phyloP scores from a whole-genome alignment of 2,888 invertebrate species.

The Perdita meconis region DNA sequence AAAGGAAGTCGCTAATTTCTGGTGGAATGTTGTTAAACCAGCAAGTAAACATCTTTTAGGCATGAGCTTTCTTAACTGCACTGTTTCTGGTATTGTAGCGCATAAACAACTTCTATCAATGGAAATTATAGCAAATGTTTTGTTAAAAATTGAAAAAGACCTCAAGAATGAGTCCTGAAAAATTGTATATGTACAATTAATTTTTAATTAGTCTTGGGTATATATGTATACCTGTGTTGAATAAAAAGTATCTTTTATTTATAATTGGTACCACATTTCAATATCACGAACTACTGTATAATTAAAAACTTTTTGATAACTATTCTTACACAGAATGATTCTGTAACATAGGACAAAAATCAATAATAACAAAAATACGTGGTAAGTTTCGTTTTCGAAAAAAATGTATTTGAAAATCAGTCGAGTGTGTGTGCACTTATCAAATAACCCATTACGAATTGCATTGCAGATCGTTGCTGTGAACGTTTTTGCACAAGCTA shows the following conservation, averaged over 20 bases:
- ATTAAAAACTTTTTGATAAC: no score
- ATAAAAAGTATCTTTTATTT: background rate
- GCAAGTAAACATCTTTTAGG: fast-evolving
- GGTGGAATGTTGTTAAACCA: slow-evolving; percentile 34
- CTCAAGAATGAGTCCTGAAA: background rate
- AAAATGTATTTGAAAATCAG: no score
- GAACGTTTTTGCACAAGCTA: no score
- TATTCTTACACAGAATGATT: no score
- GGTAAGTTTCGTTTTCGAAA: no score
- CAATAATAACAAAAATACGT: no score
- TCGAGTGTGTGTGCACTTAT: no score
- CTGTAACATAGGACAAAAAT: no score
- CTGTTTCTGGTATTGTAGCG: slow-evolving; percentile 86
- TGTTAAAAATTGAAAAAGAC: background rate
- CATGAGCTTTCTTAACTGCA: slow-evolving; percentile 84
- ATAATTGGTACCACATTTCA: background rate
- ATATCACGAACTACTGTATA: background rate
- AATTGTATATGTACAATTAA: background rate
- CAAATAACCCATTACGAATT: no score
- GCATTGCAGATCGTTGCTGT: no score
- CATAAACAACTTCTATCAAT: slow-evolving; percentile 86
- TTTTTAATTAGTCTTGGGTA: background rate
- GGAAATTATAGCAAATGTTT: background rate
- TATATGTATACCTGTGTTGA: background rate
- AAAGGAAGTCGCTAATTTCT: slow-evolving; percentile 8